Evolutionary conservation across 2,888 invertebrate genomes (phyloP).

Genomic region (Fragum whitleyi): DNA sequence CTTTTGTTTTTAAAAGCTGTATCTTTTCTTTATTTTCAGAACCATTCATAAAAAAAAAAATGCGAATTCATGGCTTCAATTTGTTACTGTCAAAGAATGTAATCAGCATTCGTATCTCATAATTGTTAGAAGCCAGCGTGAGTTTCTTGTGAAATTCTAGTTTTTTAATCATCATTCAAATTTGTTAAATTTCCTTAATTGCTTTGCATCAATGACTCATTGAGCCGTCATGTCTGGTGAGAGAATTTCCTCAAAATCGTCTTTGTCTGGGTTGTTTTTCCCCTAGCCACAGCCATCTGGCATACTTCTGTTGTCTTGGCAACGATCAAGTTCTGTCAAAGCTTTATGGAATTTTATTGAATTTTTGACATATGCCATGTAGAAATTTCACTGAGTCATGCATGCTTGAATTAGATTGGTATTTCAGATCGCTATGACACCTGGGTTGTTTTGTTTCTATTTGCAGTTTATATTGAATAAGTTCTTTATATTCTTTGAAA

Average conservation of each 20-base stretch:
- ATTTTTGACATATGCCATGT: conserved; percentile 18
- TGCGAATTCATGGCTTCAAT: too few relatives aligned
- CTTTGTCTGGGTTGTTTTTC: conserved; percentile 20
- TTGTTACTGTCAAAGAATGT: background rate
- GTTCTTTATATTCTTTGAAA: too few relatives aligned
- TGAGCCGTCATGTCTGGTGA: background rate
- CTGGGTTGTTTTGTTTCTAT: background rate
- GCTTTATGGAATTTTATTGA: conserved; percentile 22
- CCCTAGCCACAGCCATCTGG: conserved; percentile 16
- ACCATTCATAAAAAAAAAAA: too few relatives aligned
- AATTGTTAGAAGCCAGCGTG: background rate
- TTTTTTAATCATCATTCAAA: conserved; percentile 13
- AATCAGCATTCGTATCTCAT: background rate
- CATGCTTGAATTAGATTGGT: background rate
- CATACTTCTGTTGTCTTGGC: conserved; percentile 16
- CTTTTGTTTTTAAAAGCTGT: too few relatives aligned
- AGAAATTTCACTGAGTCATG: conserved; percentile 18
- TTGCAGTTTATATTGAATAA: too few relatives aligned
- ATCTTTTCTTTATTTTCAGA: too few relatives aligned
- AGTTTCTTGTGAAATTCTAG: background rate
- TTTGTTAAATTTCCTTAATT: conserved; percentile 16
- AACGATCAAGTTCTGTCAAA: background rate
- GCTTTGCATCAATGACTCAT: conserved; percentile 9
- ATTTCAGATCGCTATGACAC: background rate
- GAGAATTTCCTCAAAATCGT: background rate